phyloP scores from a whole-genome alignment of 2,888 invertebrate genomes.

The Phaonia tiefii region DNA sequence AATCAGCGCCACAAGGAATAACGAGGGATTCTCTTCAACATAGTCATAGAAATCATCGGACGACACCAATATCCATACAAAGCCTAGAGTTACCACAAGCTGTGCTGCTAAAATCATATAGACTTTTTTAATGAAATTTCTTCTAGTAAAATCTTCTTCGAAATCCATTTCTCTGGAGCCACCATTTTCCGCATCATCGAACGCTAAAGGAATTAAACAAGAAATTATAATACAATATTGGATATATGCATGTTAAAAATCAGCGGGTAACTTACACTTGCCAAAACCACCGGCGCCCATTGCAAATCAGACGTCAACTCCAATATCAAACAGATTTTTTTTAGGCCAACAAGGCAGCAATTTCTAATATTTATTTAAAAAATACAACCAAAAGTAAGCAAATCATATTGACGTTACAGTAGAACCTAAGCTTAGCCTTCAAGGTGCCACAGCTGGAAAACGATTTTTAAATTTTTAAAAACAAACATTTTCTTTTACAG shows the following conservation, averaged over 20 bases:
- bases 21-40: conserved; percentile 81
- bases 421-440: no score
- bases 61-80: conserved; percentile 87
- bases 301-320: no score
- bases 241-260: no score
- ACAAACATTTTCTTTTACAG: no score
- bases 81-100: conserved; percentile 86
- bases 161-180: conserved; percentile 10
- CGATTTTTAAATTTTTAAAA: no score
- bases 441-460: no score
- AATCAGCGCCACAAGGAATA: conserved; percentile 85
- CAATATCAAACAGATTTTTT: no score
- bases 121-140: conserved; percentile 62
- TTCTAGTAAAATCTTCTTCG: conserved; percentile 54
- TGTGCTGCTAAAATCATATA: conserved; percentile 81
- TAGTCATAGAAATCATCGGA: conserved; percentile 83
- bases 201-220: background rate
- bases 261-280: background rate
- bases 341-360: no score
- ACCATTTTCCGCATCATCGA: background rate
- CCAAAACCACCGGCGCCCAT: conserved; percentile 1
- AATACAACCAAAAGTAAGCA: no score
- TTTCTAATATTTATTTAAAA: no score
- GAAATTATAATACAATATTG: background rate
- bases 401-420: no score